phyloP scores from a whole-genome alignment of 2,113 vertebrate genomes.

The human (Homo sapiens) region DNA sequence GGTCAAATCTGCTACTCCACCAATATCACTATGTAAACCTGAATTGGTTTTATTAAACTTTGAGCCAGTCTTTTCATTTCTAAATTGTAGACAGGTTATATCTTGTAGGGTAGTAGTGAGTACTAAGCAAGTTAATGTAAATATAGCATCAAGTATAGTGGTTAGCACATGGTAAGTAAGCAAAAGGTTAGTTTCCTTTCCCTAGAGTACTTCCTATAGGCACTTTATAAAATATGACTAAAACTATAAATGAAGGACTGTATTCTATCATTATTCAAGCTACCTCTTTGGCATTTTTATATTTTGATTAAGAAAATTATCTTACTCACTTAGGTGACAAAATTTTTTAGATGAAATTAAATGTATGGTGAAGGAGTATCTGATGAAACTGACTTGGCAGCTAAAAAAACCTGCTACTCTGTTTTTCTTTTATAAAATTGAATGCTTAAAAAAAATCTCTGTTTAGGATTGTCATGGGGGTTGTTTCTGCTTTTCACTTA shows the following conservation, averaged over 20 bases:
- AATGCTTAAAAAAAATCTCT: neutral
- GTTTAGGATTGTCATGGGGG: neutral
- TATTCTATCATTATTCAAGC: neutral
- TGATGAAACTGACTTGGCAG: neutral
- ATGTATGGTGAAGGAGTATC: neutral
- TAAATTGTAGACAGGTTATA: neutral
- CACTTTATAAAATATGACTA: neutral
- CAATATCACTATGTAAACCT: neutral
- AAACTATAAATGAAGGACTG: neutral
- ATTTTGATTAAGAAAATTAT: neutral
- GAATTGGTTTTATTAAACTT: neutral
- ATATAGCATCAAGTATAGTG: neutral
- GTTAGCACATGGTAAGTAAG: neutral
- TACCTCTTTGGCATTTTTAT: neutral
- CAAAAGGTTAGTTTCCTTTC: neutral
- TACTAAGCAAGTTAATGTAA: neutral
- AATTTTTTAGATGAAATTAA: neutral
- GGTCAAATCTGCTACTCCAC: neutral
- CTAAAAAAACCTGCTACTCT: neutral
- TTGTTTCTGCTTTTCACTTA: neutral
- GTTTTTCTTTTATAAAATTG: neutral
- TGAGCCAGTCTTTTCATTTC: neutral
- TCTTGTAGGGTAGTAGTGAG: neutral
- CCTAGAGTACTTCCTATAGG: neutral
- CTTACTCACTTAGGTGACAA: neutral